These are phyloP conservation scores for Arge pagana DNA, from an alignment of 2,888 invertebrate species.

Conservation along the genomic window DNA sequence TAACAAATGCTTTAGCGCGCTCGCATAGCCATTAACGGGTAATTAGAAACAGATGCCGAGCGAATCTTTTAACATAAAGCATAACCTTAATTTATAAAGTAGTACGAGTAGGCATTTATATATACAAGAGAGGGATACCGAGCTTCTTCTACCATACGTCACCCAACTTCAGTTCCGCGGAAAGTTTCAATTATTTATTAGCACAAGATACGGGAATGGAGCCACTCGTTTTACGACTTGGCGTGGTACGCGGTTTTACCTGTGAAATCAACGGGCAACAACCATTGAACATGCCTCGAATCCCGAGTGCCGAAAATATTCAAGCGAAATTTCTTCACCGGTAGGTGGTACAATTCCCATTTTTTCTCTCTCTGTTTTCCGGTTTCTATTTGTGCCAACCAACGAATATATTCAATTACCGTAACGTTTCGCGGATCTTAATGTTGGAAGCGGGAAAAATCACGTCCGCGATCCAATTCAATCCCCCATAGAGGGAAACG, in stretches of 20 bases:
- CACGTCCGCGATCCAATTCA: too few relatives aligned
- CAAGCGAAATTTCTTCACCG: too few relatives aligned
- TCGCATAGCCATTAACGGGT: constrained; percentile 56
- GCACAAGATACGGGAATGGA: constrained; percentile 44
- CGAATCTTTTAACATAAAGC: constrained; percentile 59
- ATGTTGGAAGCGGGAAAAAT: too few relatives aligned
- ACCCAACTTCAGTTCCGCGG: constrained; percentile 46
- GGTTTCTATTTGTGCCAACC: too few relatives aligned
- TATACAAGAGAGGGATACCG: constrained; percentile 35
- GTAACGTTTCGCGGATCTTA: too few relatives aligned
- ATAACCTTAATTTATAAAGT: constrained; percentile 59
- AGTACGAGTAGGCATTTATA: constrained; percentile 58
- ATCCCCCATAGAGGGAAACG: constrained; percentile 33
- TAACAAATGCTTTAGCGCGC: constrained; percentile 45
- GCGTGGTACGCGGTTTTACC: too few relatives aligned
- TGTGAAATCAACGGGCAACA: too few relatives aligned
- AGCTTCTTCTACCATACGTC: constrained; percentile 50
- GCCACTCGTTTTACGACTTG: constrained; percentile 32
- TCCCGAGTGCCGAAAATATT: too few relatives aligned
- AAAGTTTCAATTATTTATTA: constrained; percentile 59
- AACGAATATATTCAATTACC: too few relatives aligned
- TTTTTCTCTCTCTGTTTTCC: too few relatives aligned
- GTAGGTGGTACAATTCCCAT: too few relatives aligned
- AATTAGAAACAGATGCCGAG: constrained; percentile 59
- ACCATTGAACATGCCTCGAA: too few relatives aligned